Evolutionary conservation across 2,113 vertebrate species (phyloP), one percentile per base, ranked within the genome.

Genomic region (Phyllostomus hastatus): DNA sequence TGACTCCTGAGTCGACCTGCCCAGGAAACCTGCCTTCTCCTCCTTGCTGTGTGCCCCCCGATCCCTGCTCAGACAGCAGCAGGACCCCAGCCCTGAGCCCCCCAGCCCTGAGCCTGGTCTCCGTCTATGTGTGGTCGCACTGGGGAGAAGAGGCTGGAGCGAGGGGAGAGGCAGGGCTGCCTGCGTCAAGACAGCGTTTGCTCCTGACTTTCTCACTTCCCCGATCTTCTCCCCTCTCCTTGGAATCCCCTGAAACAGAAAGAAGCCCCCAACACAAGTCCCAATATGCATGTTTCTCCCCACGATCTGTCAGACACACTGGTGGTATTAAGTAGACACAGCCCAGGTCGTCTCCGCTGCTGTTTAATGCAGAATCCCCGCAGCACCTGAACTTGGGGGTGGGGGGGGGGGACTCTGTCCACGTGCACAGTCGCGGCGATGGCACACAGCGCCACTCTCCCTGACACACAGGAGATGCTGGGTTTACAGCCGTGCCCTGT

Each of bases 341-440:
- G 1, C 3, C 10, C 16, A 9, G 11, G 2, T 22, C 22, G 10
- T n/a, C 26, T 28, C 46, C 19, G 20, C n/a, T 5, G 66, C 35
- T 52, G 15, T 73, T 86, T 41, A 35, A 20, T 0, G 14, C 1
- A 12, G 83, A 24, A 46, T 89, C 67, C 33, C 46, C 1, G 28
- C 59, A 4, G 67, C 24, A 16, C 41, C 67, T 5, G 35, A n/a
- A 31, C 9, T 12, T 5, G 57, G 19, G 33, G 1, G 10, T 5
- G 17, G 5, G 11, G 7, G 28, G 7, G 28, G 5, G 52, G 38
- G 19, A n/a, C 31, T 61, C 22, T 11, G 0, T 3, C 46, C 19
- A 6, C 1, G 1, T 0, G 16, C 4, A 7, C 26, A 1, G 48
- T 5, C 73, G 3, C 76, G 11, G 10, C 31, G 9, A 11, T 35